Conservation (phyloP, 2,888 invertebrate genomes). For the Metallyticus violacea region DNA sequence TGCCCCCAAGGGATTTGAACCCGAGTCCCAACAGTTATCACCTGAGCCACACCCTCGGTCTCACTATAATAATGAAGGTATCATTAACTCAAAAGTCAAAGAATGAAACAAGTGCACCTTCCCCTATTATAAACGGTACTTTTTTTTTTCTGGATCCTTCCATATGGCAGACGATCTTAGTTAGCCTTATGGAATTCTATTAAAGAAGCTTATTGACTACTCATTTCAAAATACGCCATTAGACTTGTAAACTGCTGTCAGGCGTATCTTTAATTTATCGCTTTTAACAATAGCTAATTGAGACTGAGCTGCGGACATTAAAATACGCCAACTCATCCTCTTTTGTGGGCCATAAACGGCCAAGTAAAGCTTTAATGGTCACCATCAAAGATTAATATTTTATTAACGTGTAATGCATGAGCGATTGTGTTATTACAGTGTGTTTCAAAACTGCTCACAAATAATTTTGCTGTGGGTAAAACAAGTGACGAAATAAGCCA, state of each 20-base stretch:
- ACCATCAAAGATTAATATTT: not conserved
- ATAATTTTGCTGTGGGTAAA: too few relatives aligned
- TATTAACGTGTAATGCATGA: not conserved
- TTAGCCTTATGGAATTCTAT: not conserved
- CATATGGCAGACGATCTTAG: too few relatives aligned
- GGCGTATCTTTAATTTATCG: not conserved
- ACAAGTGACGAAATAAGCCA: too few relatives aligned
- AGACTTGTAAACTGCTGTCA: not conserved
- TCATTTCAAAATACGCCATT: not conserved
- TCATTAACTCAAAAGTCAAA: too few relatives aligned
- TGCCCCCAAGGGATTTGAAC: too few relatives aligned
- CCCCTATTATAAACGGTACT: too few relatives aligned
- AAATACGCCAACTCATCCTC: not conserved
- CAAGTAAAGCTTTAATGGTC: not conserved
- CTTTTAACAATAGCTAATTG: constrained; percentile 6
- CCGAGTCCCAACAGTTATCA: too few relatives aligned
- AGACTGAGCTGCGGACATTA: not conserved
- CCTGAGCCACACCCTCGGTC: too few relatives aligned
- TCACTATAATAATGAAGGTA: too few relatives aligned
- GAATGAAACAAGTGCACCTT: too few relatives aligned
- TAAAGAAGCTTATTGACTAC: not conserved
- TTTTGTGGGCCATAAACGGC: not conserved
- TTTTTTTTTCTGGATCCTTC: too few relatives aligned
- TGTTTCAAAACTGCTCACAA: not conserved
- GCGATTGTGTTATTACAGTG: not conserved